Base-by-base conservation (phyloP, 2,113 vertebrate genomes). In the Alaudala cheleensis region DNA sequence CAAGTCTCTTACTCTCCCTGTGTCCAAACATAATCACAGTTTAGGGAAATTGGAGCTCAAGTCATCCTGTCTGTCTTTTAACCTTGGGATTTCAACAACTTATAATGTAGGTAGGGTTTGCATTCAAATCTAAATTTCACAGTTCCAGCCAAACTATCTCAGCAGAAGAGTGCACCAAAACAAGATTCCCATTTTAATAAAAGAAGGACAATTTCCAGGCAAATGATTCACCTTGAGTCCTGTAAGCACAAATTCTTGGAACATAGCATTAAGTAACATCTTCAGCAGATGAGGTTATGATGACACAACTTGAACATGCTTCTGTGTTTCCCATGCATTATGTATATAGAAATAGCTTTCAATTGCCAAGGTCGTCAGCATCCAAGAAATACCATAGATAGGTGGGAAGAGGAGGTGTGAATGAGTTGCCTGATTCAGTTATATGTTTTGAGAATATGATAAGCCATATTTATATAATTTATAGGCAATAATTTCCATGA, bases 21-120 rank as follows among this genome's bases (percentile, higher is more conserved):
- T 61, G 40, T 70, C 79, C 91, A 95, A 90, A 88, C 13, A 62
- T 47, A 76, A 77, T 79, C 66, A 69, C 10, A 44, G n/a, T 85
- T 87, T 22, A 89, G 54, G 42, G 66, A 96, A 95, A 80, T 73
- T 14, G 86, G 66, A 80, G 54, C 72, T 94, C 74, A 50, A 66
- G 54, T 77, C 58, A 80, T 94, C 28, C 79, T 91, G 62, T n/a
- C 74, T 81, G 49, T 39, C 88, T 90, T 33, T 26, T 67, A 90
- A 88, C n/a, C 31, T 81, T 78, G 34, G 51, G 56, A 69, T 96
- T 92, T 95, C 89, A 89, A 93, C 78, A 95, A 33, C 29, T 94
- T 77, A 34, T 42, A 86, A 86, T 54, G 69, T 81, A 83, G 26
- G 6, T 93, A 26, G 66, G 47, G 47, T 92, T 94, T 90, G 79